A percentile compares a stretch with the other conserved stretches of the same genome.
Evolutionary conservation across 2,888 invertebrate genomes (phyloP).

Genomic region (Ethmia dodecea): DNA sequence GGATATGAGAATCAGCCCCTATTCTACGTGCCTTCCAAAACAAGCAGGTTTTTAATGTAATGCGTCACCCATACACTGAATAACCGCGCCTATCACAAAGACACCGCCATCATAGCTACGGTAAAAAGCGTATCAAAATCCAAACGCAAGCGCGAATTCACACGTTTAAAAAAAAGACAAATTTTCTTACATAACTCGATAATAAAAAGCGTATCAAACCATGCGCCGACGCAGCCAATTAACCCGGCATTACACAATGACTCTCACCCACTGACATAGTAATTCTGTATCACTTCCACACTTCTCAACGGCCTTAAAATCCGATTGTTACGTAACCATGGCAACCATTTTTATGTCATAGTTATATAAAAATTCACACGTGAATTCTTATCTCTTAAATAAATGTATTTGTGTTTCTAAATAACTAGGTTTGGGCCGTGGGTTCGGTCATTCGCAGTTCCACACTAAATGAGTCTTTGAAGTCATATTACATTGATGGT

Average conservation of each 20-base stretch:
- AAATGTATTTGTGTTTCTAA: too few species aligned
- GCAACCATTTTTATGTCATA: constrained; percentile 11
- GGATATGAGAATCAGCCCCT: too few species aligned
- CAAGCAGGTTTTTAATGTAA: too few species aligned
- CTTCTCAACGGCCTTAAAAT: constrained; percentile 17
- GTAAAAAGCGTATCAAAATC: background rate
- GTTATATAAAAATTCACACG: constrained; percentile 12
- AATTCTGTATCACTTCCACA: constrained; percentile 12
- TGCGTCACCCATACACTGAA: too few species aligned
- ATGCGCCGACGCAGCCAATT: constrained; percentile 13
- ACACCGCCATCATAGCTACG: too few species aligned
- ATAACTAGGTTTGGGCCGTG: too few species aligned
- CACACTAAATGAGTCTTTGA: too few species aligned
- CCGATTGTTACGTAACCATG: constrained; percentile 16
- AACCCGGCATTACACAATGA: constrained; percentile 24
- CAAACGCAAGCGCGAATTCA: background rate
- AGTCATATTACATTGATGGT: too few species aligned
- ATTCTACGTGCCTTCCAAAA: background rate
- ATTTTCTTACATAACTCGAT: background rate
- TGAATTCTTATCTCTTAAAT: too few species aligned
- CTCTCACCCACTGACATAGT: constrained; percentile 45
- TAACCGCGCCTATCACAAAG: too few species aligned
- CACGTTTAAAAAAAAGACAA: background rate
- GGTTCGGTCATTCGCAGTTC: too few species aligned
- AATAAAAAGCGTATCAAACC: constrained; percentile 15